Conservation (phyloP, 2,888 invertebrate species). For the Theretra japonica region DNA sequence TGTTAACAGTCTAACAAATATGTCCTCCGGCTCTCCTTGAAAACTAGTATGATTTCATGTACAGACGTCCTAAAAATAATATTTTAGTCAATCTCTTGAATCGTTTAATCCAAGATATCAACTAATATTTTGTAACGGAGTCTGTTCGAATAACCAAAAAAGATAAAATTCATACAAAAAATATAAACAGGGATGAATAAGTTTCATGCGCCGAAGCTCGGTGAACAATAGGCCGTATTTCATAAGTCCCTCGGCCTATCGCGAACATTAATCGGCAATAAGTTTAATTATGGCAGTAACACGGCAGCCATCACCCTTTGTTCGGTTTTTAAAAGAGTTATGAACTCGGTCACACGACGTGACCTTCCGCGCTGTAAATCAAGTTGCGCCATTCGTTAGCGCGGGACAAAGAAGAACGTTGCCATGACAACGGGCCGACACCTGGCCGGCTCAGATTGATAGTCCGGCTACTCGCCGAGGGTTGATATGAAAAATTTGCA, state of each 20-base stretch:
- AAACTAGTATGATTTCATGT: neutral
- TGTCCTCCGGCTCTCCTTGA: neutral
- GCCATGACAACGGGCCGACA: slow-evolving; percentile 64
- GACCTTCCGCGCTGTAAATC: slow-evolving; percentile 39
- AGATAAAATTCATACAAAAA: neutral
- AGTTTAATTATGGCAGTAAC: slow-evolving; percentile 24
- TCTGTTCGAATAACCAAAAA: neutral
- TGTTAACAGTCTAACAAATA: neutral
- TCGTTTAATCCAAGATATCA: too few relatives aligned
- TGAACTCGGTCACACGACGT: slow-evolving; percentile 38
- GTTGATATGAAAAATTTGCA: slow-evolving; percentile 72
- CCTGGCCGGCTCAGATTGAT: slow-evolving; percentile 66
- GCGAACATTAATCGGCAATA: slow-evolving; percentile 22
- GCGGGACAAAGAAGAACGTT: slow-evolving; percentile 50
- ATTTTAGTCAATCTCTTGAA: too few relatives aligned
- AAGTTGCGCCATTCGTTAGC: slow-evolving; percentile 38
- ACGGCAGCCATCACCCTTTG: slow-evolving; percentile 36
- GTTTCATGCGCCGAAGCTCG: neutral
- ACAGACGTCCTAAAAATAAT: neutral
- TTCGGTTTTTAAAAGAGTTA: slow-evolving; percentile 42
- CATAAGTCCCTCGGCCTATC: slow-evolving; percentile 14
- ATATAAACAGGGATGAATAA: neutral
- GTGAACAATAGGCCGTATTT: slow-evolving; percentile 19
- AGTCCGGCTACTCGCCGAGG: slow-evolving; percentile 55
- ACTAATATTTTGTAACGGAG: neutral